A percentile compares a stretch with the other conserved stretches of the same genome.
phyloP scores from a whole-genome alignment of 2,888 invertebrate genomes.

The Nomada fabriciana region DNA sequence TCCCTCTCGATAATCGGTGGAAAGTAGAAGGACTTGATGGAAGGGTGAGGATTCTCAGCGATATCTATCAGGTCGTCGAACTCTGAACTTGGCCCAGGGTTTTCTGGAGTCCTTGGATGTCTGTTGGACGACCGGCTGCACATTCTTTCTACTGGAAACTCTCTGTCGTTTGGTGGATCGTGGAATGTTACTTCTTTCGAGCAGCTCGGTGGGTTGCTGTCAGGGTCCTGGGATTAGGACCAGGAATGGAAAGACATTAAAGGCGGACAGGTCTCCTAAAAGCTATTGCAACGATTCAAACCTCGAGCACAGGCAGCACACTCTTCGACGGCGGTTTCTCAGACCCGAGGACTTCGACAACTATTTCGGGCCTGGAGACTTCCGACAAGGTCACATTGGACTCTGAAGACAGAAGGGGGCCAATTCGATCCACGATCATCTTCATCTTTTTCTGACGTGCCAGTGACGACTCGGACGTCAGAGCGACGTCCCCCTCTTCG shows the following conservation, averaged over 20 bases:
- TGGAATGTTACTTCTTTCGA: constrained; percentile 32
- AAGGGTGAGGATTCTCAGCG: constrained; percentile 67
- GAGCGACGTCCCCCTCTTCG: background rate
- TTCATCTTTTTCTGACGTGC: constrained; percentile 64
- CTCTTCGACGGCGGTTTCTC: constrained; percentile 42
- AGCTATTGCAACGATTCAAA: background rate
- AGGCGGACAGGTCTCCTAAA: too few species aligned
- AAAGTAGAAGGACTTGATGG: constrained; percentile 72
- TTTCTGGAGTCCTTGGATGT: background rate
- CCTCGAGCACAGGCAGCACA: constrained; percentile 46
- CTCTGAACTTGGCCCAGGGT: background rate
- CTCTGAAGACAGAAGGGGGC: constrained; percentile 39
- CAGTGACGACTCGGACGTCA: constrained; percentile 64
- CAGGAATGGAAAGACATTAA: background rate
- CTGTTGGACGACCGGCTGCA: background rate
- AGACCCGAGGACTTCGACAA: background rate
- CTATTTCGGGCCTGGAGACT: constrained; percentile 14
- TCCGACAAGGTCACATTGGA: constrained; percentile 23
- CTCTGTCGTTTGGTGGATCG: constrained; percentile 1
- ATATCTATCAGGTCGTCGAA: constrained; percentile 67
- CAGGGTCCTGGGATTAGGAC: background rate
- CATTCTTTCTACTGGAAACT: background rate
- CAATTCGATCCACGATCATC: constrained; percentile 65
- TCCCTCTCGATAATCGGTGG: constrained; percentile 58
- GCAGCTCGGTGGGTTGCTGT: background rate